Evolutionary conservation across 2,888 invertebrate species (phyloP).

Genomic region (Girardia tigrina): DNA sequence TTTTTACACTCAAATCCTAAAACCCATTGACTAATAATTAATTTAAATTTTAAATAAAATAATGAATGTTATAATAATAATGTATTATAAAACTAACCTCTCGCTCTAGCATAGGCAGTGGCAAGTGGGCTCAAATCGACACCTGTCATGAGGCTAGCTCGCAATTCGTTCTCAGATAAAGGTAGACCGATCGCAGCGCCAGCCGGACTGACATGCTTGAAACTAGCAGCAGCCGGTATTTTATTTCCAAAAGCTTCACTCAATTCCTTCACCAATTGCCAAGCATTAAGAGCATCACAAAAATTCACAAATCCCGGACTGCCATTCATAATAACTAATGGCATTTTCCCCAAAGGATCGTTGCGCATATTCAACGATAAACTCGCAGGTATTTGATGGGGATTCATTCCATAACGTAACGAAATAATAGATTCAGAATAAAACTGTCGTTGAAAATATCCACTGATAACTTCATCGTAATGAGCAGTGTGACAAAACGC

Average conservation of each 20-base stretch:
- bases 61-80: too few relatives aligned
- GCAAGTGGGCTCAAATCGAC: conserved; percentile 64
- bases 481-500: conserved; percentile 89
- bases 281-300: conserved; percentile 88
- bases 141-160: conserved; percentile 83
- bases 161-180: conserved; percentile 61
- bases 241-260: conserved; percentile 58
- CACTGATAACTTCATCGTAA: conserved; percentile 82
- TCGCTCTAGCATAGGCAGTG: conserved; percentile 78
- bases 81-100: too few relatives aligned
- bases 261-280: conserved; percentile 82
- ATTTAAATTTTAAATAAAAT: too few relatives aligned
- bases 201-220: conserved; percentile 95
- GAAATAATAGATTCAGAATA: conserved; percentile 48
- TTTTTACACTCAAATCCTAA: too few relatives aligned
- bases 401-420: conserved; percentile 87
- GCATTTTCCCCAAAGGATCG: not conserved
- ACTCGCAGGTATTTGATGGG: conserved; percentile 89
- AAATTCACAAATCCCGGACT: conserved; percentile 92
- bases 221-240: conserved; percentile 75
- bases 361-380: conserved; percentile 53
- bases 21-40: too few relatives aligned
- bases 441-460: conserved; percentile 70
- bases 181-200: conserved; percentile 82
- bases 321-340: conserved; percentile 66